A percentile compares a stretch with the other conserved stretches of the same genome.
These are phyloP conservation scores for Spicauda simplicius DNA, from an alignment of 2,888 invertebrate species.

Conservation along the genomic window DNA sequence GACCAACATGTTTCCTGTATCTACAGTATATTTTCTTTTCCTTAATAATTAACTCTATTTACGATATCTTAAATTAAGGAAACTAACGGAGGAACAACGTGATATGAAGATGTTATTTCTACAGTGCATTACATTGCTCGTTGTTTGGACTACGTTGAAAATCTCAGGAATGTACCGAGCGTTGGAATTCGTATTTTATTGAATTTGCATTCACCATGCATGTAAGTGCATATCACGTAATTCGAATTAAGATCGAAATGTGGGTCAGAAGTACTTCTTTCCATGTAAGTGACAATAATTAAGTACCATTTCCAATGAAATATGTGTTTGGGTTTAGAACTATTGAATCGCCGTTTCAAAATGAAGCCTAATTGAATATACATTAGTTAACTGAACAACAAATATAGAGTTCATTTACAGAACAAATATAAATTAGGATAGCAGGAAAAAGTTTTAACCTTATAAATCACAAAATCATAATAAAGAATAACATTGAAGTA, in stretches of 20 bases:
- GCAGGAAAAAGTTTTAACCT: too few relatives aligned
- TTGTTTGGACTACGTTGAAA: not conserved
- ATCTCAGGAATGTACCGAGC: not conserved
- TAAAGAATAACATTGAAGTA: too few relatives aligned
- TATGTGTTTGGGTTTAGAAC: conserved; percentile 15
- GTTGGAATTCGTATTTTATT: conserved; percentile 2
- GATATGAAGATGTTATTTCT: conserved; percentile 15
- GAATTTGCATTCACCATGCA: conserved; percentile 18
- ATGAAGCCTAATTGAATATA: not conserved
- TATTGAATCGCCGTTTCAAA: conserved; percentile 9
- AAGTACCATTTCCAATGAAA: conserved; percentile 13
- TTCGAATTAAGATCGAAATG: conserved; percentile 23
- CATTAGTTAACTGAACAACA: too few relatives aligned
- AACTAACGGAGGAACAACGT: conserved; percentile 27
- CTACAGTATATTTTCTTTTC: not conserved
- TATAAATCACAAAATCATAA: too few relatives aligned
- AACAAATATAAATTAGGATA: too few relatives aligned
- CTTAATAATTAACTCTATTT: conserved; percentile 1
- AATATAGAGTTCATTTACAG: too few relatives aligned
- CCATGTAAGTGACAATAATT: conserved; percentile 25
- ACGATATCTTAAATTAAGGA: conserved; percentile 13
- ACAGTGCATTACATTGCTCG: conserved; percentile 10
- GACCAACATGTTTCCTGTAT: too few relatives aligned
- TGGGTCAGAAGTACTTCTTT: conserved; percentile 21
- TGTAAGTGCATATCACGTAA: conserved; percentile 27